Evolutionary conservation across 2,113 vertebrate species (phyloP), one percentile per base, ranked within the genome.

Genomic region (Malurus alboscapulatus): DNA sequence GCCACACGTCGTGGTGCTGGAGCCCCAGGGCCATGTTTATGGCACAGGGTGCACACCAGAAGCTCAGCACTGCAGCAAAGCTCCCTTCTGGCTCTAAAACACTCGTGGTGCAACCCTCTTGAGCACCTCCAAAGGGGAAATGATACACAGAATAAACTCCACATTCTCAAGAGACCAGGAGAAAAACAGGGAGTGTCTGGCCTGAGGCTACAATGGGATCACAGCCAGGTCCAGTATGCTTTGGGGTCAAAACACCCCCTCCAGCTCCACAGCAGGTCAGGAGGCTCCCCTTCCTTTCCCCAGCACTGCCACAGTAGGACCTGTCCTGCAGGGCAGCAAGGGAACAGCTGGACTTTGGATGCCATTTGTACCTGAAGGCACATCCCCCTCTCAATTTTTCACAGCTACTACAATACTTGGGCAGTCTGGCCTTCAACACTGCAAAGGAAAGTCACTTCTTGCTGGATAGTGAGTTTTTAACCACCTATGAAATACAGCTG

Each of bases 1-100:
- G 42, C 34, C 47, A 71, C 0, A 0, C 0, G 18, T 24, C 42
- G 58, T 0, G 2, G n/a, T 29, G 36, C 55, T 61, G 55, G 36
- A 51, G 21, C 7, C 16, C 16, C 53, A 3, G 20, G 6, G 5
- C 38, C 50, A 10, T 0, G 4, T 9, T 9, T 10, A 4, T 26
- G 63, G 32, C 63, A 50, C 0, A 0, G 58, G n/a, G 8, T 27
- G 18, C 47, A n/a, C 1, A 3, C 12, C 73, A 81, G 51, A 38
- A 85, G 7, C 32, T 22, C 16, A 42, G 50, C 29, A 32, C 18
- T 1, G 2, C 16, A 84, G 36, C 44, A 38, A 19, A 80, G 36
- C 3, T 48, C 47, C 59, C 50, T 72, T 50, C 34, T 19, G n/a
- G 24, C 51, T 81, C 59, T 4, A 7, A 45, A 89, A 71, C 14